Evolutionary conservation across 2,797 vertebrate genomes (phyloP).

Genomic region (Brachymystax lenok): DNA sequence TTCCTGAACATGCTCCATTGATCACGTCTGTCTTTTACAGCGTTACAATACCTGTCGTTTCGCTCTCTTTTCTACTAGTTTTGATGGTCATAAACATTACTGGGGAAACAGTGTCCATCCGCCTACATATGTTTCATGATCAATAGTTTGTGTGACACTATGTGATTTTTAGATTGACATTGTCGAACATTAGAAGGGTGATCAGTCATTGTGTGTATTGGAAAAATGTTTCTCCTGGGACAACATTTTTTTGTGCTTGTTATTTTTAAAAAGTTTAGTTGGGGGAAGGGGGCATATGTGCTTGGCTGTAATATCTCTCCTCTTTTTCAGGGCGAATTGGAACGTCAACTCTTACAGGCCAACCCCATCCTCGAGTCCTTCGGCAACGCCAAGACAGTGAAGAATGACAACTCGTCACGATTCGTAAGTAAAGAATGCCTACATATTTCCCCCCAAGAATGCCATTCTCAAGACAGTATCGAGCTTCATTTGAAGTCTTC

Average conservation of each 20-base stretch:
- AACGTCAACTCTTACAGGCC: conserved; percentile 96
- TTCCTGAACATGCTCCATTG: conserved; percentile 14
- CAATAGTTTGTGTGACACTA: not conserved
- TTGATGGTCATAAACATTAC: conserved; percentile 2
- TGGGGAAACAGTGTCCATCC: not conserved
- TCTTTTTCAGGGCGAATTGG: conserved; percentile 87
- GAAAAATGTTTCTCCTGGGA: not conserved
- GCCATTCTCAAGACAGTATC: not conserved
- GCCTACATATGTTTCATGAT: not conserved
- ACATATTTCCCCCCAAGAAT: conserved; percentile 11
- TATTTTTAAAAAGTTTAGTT: conserved; percentile 1
- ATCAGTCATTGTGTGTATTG: not conserved
- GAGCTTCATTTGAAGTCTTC: not conserved
- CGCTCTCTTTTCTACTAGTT: conserved; percentile 9
- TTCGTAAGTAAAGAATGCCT: conserved; percentile 83
- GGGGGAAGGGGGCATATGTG: conserved; percentile 5
- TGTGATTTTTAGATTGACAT: not conserved
- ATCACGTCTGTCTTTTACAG: conserved; percentile 11
- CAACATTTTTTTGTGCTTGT: conserved; percentile 7
- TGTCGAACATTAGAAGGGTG: not conserved
- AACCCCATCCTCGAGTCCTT: conserved; percentile 98
- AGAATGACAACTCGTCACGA: conserved; percentile 98
- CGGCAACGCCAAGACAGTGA: conserved; percentile 98
- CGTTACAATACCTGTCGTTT: not conserved
- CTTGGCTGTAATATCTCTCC: conserved; percentile 19